Evolutionary conservation across 2,888 invertebrate species (phyloP), one percentile per base, ranked within the genome.

Genomic region (Oxycera nigricornis): DNA sequence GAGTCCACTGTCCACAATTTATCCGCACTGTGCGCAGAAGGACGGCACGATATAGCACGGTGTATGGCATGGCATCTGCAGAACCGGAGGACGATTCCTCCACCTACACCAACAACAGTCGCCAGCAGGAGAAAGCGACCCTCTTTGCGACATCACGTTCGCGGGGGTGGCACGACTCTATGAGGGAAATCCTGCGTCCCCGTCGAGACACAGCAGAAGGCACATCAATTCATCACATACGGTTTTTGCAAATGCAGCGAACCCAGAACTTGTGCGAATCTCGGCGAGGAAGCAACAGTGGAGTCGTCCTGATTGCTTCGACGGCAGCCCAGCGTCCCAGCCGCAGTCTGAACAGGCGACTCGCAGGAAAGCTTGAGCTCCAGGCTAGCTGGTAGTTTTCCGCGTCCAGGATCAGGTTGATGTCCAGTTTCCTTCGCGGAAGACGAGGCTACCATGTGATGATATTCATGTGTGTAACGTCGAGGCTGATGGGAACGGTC

Each of bases 11-110:
- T 70, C 70, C 70, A 70, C 70, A 70, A 52, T 70, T 52, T 52
- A 52, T 70, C 52, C 70, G 52, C 55, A 70, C 55, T 52, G 55
- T 70, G 70, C 70, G 70, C 70, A 70, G 70, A 70, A 17, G 6
- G 17, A 46, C 46, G 14, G 17, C n/a, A 14, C 46, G 46, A 11
- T 35, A 35, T 6, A 11, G 35, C 22, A 41, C 24, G n/a, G n/a
- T n/a, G n/a, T n/a, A n/a, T 24, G 26, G n/a, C 50, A 30, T 68
- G 28, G 26, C 52, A 70, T 52, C 70, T 65, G 65, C 41, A 65
- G 24, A 65, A 39, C 41, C 30, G 65, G 30, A 65, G 39, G 24
- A 28, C 65, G 41, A 28, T 30, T 20, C 4, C 6, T n/a, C 35
- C 65, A 65, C 14, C 41, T 9, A 20, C 65, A 24, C 22, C 30